phyloP scores from a whole-genome alignment of 2,113 vertebrate genomes.

The Capreolus pygargus region DNA sequence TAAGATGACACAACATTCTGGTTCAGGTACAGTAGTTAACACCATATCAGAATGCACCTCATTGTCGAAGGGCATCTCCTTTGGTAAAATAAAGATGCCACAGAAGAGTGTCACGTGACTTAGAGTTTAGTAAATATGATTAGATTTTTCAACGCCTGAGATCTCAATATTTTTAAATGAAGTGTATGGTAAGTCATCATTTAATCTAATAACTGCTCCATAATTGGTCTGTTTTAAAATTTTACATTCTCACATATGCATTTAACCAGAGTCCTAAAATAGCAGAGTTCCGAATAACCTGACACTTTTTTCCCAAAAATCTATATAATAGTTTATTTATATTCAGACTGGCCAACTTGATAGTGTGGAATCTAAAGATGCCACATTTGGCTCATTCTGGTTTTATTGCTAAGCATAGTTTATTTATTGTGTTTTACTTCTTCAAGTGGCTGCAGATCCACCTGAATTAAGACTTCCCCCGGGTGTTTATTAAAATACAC shows the following conservation, averaged over 20 bases:
- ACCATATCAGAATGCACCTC: neutral
- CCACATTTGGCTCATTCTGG: neutral
- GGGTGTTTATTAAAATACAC: conserved; percentile 14
- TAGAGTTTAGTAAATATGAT: neutral
- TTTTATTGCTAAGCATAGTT: conserved; percentile 20
- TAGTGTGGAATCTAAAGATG: conserved; percentile 14
- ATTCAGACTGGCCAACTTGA: neutral
- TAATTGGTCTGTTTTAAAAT: conserved; percentile 29
- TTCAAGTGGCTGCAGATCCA: neutral
- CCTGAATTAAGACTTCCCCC: conserved; percentile 9
- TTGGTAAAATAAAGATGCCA: conserved; percentile 16
- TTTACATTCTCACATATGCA: neutral
- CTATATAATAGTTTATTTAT: conserved; percentile 4
- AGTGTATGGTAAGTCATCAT: neutral
- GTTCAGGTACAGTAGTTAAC: neutral
- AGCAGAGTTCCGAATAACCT: neutral
- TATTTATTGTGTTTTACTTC: conserved; percentile 15
- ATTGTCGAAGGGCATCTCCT: neutral
- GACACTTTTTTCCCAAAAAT: neutral
- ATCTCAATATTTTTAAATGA: conserved; percentile 45
- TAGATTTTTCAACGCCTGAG: conserved; percentile 27
- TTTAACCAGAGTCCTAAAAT: conserved; percentile 17
- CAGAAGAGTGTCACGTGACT: neutral
- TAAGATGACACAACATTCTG: neutral
- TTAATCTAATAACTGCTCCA: conserved; percentile 2